A percentile compares a stretch with the other conserved stretches of the same genome.
Conservation (phyloP, 2,113 vertebrate genomes). For the Tragelaphus strepsiceros region DNA sequence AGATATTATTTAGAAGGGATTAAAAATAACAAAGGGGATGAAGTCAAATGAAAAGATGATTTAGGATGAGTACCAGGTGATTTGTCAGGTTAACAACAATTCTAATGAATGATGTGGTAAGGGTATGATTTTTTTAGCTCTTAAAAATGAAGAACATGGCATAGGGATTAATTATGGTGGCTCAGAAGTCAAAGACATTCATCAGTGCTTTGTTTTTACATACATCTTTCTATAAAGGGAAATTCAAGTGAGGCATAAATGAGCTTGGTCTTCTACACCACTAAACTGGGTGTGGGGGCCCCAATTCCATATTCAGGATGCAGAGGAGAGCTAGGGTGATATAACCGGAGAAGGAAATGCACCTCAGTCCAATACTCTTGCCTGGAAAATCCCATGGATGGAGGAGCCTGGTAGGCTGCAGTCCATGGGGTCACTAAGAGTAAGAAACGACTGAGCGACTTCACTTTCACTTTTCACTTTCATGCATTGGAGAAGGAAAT, state of each 20-base stretch:
- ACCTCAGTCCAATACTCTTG: too few species aligned
- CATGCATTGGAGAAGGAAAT: too few species aligned
- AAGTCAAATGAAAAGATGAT: not conserved
- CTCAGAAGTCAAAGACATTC: not conserved
- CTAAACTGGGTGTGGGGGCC: not conserved
- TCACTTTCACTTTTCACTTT: too few species aligned
- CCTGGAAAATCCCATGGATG: too few species aligned
- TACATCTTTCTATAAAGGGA: not conserved
- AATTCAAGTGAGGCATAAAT: not conserved
- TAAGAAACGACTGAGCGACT: too few species aligned
- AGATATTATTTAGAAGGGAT: not conserved
- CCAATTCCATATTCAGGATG: not conserved
- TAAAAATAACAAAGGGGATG: not conserved
- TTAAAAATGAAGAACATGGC: not conserved
- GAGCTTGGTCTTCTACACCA: not conserved
- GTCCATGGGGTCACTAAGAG: too few species aligned
- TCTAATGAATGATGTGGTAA: not conserved
- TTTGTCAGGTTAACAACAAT: not conserved
- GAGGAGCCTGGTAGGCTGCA: too few species aligned
- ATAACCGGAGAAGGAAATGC: too few species aligned
- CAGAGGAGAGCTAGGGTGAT: not conserved
- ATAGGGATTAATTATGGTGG: not conserved
- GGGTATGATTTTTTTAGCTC: not conserved
- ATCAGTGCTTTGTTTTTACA: not conserved
- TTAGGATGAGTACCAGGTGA: not conserved